These are phyloP conservation scores for Eristalis tenax DNA, from an alignment of 2,888 invertebrate species.

Conservation along the genomic window DNA sequence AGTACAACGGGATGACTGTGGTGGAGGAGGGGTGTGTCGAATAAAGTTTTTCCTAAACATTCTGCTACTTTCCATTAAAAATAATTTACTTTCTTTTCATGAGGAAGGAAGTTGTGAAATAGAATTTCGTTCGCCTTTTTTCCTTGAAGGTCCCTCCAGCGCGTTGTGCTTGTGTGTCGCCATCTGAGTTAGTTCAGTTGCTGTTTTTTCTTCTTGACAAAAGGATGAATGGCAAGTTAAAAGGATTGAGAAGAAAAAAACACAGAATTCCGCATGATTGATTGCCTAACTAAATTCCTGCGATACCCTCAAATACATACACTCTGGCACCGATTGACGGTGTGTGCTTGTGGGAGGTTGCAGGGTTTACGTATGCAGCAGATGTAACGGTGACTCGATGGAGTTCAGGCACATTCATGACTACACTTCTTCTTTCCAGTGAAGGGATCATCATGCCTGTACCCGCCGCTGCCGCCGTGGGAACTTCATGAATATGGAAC, in stretches of 20 bases:
- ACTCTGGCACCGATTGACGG: not conserved
- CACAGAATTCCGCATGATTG: conserved; percentile 69
- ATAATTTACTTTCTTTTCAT: conserved; percentile 67
- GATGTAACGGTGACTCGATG: conserved; percentile 56
- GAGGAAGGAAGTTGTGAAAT: conserved; percentile 27
- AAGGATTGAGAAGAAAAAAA: conserved; percentile 51
- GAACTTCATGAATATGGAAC: conserved; percentile 47
- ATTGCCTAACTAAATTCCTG: conserved; percentile 70
- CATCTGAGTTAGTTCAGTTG: not conserved
- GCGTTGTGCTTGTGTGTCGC: not conserved
- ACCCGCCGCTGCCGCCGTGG: not conserved
- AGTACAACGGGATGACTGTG: not conserved
- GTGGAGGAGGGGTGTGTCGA: conserved; percentile 24
- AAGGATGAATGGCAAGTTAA: conserved; percentile 18
- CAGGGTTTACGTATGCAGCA: conserved; percentile 64
- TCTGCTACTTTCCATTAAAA: conserved; percentile 64
- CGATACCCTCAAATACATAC: conserved; percentile 22
- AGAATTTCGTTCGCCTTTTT: not conserved
- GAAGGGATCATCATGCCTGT: conserved; percentile 52
- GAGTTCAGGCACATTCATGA: conserved; percentile 32
- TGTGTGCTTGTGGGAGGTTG: not conserved
- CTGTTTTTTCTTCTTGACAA: conserved; percentile 3
- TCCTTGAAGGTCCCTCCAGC: not conserved
- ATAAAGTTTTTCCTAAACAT: conserved; percentile 50
- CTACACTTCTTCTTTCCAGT: conserved; percentile 41